Conservation (phyloP, 2,797 vertebrate genomes). For the Lacerta agilis region DNA sequence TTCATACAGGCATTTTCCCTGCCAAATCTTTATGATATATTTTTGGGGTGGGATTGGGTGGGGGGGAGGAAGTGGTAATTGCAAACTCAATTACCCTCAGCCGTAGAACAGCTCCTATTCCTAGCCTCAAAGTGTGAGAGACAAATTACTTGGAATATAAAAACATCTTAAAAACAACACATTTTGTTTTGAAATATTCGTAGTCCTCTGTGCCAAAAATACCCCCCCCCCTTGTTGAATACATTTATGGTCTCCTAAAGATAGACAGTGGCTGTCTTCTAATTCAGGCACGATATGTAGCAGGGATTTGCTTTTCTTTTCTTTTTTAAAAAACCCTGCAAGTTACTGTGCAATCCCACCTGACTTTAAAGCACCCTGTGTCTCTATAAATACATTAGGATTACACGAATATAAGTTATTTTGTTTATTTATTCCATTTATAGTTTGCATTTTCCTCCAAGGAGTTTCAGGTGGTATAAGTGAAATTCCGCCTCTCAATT, state of each 20-base stretch:
- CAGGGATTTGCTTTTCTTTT: constrained; percentile 6
- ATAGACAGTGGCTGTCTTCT: constrained; percentile 56
- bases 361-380: neutral
- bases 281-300: constrained; percentile 56
- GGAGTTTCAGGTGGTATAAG: too few species aligned
- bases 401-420: too few species aligned
- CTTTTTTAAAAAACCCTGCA: neutral
- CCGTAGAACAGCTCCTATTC: constrained; percentile 72
- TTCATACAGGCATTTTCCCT: constrained; percentile 39
- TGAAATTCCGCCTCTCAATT: too few species aligned
- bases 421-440: too few species aligned
- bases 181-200: constrained; percentile 83
- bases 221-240: constrained; percentile 34
- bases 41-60: neutral
- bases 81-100: constrained; percentile 70
- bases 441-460: too few species aligned
- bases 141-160: constrained; percentile 82
- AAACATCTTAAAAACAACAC: constrained; percentile 82
- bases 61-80: constrained; percentile 55
- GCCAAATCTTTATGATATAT: constrained; percentile 69
- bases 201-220: constrained; percentile 72
- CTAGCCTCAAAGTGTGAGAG: constrained; percentile 79
- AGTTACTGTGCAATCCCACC: constrained; percentile 14
- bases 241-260: constrained; percentile 62
- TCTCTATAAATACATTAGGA: neutral